A percentile compares a stretch with the other conserved stretches of the same genome.
These are phyloP conservation scores for Littorina saxatilis DNA, from an alignment of 1,140 invertebrate genomes.

Conservation along the genomic window DNA sequence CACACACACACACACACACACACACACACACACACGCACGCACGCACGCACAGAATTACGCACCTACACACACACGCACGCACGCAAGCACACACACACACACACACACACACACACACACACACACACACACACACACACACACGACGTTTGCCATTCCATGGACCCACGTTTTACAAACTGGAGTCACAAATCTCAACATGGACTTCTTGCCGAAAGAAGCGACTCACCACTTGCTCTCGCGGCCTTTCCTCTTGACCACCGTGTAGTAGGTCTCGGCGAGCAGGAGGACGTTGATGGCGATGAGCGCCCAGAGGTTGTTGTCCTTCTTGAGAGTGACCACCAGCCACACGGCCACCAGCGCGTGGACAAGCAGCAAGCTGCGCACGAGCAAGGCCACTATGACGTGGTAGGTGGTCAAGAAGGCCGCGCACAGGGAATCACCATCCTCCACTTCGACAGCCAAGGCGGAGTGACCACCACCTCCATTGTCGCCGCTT, in stretches of 20 bases:
- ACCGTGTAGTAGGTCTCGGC: neutral
- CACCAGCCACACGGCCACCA: neutral
- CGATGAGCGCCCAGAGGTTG: neutral
- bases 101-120: neutral
- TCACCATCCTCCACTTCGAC: neutral
- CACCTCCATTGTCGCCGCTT: neutral
- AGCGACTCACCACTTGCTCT: conserved; percentile 19
- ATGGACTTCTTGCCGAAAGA: too few relatives aligned
- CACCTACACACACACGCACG: neutral
- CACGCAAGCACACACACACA: neutral
- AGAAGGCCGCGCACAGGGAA: neutral
- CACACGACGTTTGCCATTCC: neutral
- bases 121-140: neutral
- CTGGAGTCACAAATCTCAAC: too few relatives aligned
- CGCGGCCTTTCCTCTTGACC: conserved; percentile 1
- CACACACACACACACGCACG: too few relatives aligned
- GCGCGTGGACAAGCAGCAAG: neutral
- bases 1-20: neutral
- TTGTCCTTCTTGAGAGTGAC: neutral
- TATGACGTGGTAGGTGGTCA: neutral
- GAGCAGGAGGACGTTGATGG: neutral
- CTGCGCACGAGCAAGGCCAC: neutral
- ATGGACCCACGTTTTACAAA: neutral
- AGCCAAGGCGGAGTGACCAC: neutral
- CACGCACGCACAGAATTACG: neutral